Percentiles rank a stretch among this genome's conserved stretches.
Evolutionary conservation across 2,113 vertebrate species (phyloP).

Genomic region (Dicerorhinus sumatrensis): DNA sequence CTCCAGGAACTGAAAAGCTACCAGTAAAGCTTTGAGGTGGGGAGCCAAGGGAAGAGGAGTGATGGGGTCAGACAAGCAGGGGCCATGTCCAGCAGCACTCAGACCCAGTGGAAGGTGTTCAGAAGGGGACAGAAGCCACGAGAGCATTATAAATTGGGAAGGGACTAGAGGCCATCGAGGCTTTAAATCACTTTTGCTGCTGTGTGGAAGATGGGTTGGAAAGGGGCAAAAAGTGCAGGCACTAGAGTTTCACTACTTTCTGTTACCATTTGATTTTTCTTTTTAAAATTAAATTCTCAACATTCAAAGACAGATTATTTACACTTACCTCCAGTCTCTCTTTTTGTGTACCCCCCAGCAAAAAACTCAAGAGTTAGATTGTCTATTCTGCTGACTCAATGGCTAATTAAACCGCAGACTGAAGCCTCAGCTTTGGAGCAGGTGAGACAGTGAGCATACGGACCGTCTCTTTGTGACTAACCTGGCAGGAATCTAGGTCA

Average conservation of each 20-base stretch:
- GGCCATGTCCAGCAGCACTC: background rate
- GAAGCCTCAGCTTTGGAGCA: background rate
- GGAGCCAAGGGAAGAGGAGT: background rate
- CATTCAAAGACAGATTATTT: background rate
- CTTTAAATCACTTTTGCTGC: background rate
- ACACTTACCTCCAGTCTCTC: background rate
- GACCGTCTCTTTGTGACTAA: background rate
- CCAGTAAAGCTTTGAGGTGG: background rate
- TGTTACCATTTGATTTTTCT: background rate
- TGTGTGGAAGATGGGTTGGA: background rate
- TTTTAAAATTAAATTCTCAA: conserved; percentile 15
- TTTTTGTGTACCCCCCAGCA: background rate
- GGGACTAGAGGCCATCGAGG: background rate
- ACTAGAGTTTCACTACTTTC: background rate
- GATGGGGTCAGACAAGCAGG: background rate
- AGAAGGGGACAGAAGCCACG: background rate
- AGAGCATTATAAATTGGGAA: background rate
- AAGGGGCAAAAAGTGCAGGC: background rate
- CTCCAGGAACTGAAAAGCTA: background rate
- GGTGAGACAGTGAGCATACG: background rate
- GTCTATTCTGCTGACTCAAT: background rate
- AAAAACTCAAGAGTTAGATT: background rate
- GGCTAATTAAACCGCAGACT: background rate
- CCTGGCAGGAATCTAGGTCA: background rate
- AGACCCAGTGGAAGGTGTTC: background rate